These are phyloP conservation scores for Nemurella pictetii DNA, from an alignment of 2,888 invertebrate species.

Conservation along the genomic window DNA sequence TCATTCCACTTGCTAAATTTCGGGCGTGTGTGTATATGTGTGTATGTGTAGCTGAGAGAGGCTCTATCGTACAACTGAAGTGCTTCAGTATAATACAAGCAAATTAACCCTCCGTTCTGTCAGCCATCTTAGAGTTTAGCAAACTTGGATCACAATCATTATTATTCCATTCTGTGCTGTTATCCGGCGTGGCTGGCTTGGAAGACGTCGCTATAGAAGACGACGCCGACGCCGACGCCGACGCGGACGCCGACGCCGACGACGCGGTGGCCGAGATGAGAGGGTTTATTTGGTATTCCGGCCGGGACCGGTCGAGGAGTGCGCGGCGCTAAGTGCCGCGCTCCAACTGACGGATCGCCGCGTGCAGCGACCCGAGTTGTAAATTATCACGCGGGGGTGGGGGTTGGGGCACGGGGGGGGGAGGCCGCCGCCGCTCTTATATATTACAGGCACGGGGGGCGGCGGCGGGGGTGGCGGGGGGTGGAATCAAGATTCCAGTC, in stretches of 20 bases:
- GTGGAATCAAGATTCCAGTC: neutral
- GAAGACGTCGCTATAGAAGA: too few species aligned
- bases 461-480: neutral
- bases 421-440: neutral
- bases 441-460: neutral
- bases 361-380: conserved; percentile 19
- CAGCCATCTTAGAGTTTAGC: neutral
- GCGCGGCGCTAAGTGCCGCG: conserved; percentile 27
- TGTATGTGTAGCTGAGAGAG: too few species aligned
- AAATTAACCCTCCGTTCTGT: neutral
- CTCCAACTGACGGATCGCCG: conserved; percentile 23
- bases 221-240: neutral
- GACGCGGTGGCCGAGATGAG: neutral
- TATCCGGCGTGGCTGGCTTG: too few species aligned
- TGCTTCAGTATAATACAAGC: neutral
- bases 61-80: neutral
- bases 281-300: conserved; percentile 17
- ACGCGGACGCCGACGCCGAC: neutral
- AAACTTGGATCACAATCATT: neutral
- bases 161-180: conserved; percentile 2
- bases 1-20: neutral
- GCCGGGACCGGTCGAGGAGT: neutral
- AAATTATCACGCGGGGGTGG: conserved; percentile 4
- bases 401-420: neutral
- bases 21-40: too few species aligned